These are phyloP conservation scores for Cherax quadricarinatus DNA, from an alignment of 1,140 invertebrate genomes.

Conservation along the genomic window DNA sequence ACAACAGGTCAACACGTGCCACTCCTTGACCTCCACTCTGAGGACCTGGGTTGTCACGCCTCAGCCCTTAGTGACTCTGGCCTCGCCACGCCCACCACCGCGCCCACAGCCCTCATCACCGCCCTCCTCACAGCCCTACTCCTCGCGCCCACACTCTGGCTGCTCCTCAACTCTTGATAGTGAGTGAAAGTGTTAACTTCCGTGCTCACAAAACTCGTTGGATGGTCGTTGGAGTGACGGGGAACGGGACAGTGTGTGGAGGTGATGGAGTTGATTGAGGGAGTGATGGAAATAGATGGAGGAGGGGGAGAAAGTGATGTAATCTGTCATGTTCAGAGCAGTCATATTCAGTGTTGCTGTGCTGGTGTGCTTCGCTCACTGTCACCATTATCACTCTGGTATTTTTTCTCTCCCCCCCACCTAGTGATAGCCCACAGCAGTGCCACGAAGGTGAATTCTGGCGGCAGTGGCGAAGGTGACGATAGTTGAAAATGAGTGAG, in stretches of 20 bases:
- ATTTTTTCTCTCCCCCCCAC: too few relatives aligned
- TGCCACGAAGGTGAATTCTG: too few relatives aligned
- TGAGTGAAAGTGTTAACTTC: not conserved
- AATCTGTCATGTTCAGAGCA: too few relatives aligned
- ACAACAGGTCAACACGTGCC: constrained; percentile 81
- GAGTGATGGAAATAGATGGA: not conserved
- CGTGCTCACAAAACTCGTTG: not conserved
- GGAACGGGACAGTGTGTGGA: not conserved
- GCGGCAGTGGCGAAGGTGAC: not conserved
- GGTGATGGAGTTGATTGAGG: not conserved
- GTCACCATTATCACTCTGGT: too few relatives aligned
- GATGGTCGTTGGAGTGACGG: not conserved
- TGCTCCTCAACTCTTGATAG: constrained; percentile 50
- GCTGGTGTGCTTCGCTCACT: too few relatives aligned
- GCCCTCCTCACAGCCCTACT: constrained; percentile 17
- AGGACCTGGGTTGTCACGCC: constrained; percentile 86
- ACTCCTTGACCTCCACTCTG: constrained; percentile 84
- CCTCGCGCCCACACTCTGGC: not conserved
- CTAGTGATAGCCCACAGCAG: too few relatives aligned
- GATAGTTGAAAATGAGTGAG: constrained; percentile 9
- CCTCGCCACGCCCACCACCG: constrained; percentile 37
- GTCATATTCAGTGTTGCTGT: too few relatives aligned
- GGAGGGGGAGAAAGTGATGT: not conserved
- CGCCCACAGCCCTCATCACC: constrained; percentile 23
- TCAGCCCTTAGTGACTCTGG: constrained; percentile 81